Evolutionary conservation across 2,113 vertebrate genomes (phyloP).

Genomic region (Myocastor coypus): DNA sequence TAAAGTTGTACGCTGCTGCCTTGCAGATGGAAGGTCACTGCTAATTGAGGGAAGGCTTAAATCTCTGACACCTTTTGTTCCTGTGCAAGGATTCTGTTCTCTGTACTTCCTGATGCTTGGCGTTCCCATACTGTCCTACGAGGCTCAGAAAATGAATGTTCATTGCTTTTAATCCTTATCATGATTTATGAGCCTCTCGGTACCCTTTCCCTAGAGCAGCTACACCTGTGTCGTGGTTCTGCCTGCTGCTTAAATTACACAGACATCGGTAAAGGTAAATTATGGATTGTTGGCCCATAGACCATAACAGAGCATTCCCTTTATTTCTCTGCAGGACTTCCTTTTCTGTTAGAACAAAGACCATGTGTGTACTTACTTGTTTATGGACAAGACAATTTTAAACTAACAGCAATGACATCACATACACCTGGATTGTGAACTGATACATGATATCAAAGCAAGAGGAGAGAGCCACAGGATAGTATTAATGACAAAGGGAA

Average conservation of each 20-base stretch:
- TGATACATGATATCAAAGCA: slow-evolving; percentile 45
- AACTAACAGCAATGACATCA: slow-evolving; percentile 54
- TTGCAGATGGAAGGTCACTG: slow-evolving; percentile 59
- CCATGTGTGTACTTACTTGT: background rate
- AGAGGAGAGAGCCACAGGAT: background rate
- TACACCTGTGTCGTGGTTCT: slow-evolving; percentile 78
- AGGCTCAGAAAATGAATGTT: slow-evolving; percentile 93
- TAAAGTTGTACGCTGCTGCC: background rate
- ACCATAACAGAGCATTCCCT: slow-evolving; percentile 71
- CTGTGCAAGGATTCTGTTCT: slow-evolving; percentile 85
- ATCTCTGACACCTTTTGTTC: slow-evolving; percentile 84
- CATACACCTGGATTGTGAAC: slow-evolving; percentile 35
- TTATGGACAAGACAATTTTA: slow-evolving; percentile 60
- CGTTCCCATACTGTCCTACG: slow-evolving; percentile 85
- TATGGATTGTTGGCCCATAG: slow-evolving; percentile 83
- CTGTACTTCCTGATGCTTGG: slow-evolving; percentile 88
- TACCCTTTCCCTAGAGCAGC: slow-evolving; percentile 85
- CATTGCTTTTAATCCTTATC: slow-evolving; percentile 91
- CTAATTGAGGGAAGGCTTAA: slow-evolving; percentile 77
- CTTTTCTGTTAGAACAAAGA: slow-evolving; percentile 70
- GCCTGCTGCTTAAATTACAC: slow-evolving; percentile 86
- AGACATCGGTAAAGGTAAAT: slow-evolving; percentile 86
- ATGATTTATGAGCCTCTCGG: slow-evolving; percentile 90
- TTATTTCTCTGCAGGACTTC: slow-evolving; percentile 63
- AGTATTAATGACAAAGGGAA: background rate